Evolutionary conservation across 1,140 invertebrate genomes (phyloP), one percentile per base, ranked within the genome.

Genomic region (Rhagoletis zephyria): DNA sequence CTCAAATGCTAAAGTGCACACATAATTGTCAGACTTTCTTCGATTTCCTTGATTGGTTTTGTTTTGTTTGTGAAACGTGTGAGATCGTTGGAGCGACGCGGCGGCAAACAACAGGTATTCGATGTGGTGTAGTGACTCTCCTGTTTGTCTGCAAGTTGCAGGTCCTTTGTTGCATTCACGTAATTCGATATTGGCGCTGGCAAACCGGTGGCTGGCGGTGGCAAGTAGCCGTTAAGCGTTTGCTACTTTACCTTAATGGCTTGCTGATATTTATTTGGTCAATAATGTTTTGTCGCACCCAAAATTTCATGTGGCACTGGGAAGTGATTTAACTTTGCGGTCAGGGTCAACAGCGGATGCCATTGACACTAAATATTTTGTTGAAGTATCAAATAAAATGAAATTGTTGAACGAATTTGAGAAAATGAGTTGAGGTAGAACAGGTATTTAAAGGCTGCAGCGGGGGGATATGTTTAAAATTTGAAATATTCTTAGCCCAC

Each of bases 301-400:
- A 19, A 81, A 56, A 56, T 19, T 19, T 19, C 45, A n/a, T 56
- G 45, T 51, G n/a, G 10, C 74, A n/a, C 74, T 56, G 74, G 48
- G 74, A 10, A 81, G 51, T 59, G 74, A 81, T 81, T 77, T 77
- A 16, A 45, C 70, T 16, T 81, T 81, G 74, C 74, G 74, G 74
- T 81, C 74, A 81, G 74, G 74, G 74, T 81, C 74, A 81, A 56
- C 10, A 51, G 48, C 48, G 48, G 74, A 81, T 81, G 74, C 10
- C 74, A 81, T 19, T 81, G 74, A 81, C 74, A 81, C 48, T 30
- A 81, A 81, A 81, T 81, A 81, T 81, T 81, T 81, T 81, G n/a
- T 56, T 9, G 14, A 56, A 19, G 48, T 81, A 81, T 81, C 74
- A 81, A 81, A 30, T 30, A 19, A 81, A 7, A 19, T 3, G 45